Evolutionary conservation across 2,888 invertebrate species (phyloP).

Genomic region (Scaptomyza reducta): DNA sequence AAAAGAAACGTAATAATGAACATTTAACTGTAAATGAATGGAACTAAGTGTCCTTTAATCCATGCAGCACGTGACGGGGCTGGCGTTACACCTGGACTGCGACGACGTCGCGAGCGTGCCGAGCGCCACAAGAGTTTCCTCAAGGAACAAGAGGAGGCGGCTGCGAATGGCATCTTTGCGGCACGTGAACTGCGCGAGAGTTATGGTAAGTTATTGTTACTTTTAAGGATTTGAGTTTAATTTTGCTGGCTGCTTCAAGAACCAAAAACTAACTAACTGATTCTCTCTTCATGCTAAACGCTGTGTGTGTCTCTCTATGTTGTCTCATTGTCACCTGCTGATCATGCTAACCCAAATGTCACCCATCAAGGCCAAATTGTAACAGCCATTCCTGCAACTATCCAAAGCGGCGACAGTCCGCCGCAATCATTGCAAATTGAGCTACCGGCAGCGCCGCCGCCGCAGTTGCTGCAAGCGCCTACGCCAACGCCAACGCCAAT

Average conservation of each 20-base stretch:
- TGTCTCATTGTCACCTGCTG: constrained; percentile 65
- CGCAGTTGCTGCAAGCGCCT: neutral
- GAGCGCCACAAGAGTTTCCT: constrained; percentile 94
- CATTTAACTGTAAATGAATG: neutral
- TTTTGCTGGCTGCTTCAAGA: constrained; percentile 41
- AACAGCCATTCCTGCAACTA: constrained; percentile 83
- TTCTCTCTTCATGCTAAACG: constrained; percentile 69
- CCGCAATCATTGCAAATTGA: constrained; percentile 79
- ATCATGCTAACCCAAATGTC: constrained; percentile 52
- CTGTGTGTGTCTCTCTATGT: constrained; percentile 46
- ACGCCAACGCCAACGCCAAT: neutral
- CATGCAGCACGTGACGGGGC: constrained; percentile 83
- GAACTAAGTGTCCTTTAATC: neutral
- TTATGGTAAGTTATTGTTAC: constrained; percentile 73
- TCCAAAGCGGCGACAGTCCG: constrained; percentile 83
- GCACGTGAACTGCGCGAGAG: constrained; percentile 79
- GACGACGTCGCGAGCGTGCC: constrained; percentile 91
- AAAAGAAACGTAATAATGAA: constrained; percentile 76
- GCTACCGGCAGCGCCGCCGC: constrained; percentile 15
- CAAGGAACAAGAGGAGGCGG: constrained; percentile 91
- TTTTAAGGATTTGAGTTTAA: neutral
- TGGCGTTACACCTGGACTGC: constrained; percentile 92
- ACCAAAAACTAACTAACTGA: constrained; percentile 62
- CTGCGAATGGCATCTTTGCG: constrained; percentile 79
- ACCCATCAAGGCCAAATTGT: constrained; percentile 82